Base-by-base conservation (phyloP, 2,888 invertebrate species). In the Drosophila prostipennis region DNA sequence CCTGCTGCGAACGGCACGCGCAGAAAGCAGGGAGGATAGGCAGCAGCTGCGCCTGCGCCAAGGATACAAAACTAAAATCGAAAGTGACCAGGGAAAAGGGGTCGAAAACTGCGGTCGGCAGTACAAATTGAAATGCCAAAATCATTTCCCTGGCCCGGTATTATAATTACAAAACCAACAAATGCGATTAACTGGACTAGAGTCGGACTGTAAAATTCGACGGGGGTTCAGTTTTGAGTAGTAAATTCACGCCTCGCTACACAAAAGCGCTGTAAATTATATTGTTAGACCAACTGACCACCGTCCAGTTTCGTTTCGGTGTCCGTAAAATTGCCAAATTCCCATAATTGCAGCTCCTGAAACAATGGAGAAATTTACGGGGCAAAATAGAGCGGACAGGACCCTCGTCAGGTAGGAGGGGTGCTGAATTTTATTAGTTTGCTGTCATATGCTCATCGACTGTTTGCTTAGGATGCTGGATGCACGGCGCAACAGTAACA, bases 241-340 rank as follows among this genome's bases (percentile, higher is more conserved):
- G 61, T 69, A 72, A 79, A 88, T 85, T 86, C 85, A 85, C 85
- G 85, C 85, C 85, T 85, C 85, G 87, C 85, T 88, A 79, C 84
- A 87, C 85, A 85, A 85, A 85, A 88, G 85, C 87, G 72, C 75
- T 79, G 89, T 85, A 85, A 85, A 88, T 85, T 85, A 85, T 80
- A 76, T 76, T 77, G 79, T 85, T 85, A 85, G 61, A 36, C 29
- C 14, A 14, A 40, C 60, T 68, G 81, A 68, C 76, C 87, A 70
- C 49, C 19, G 74, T 32, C 49, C 77, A 61, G 59, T 19, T 37
- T 40, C 16, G 43, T 36, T 40, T 42, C 16, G 39, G 36, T 39
- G 46, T 32, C 45, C 51, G 63, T 51, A 39, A 72, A 72, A 73
- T 60, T 68, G 74, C 52, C 61, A 39, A 54, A 59, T 64, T 58